These are phyloP conservation scores for Saturnia japonica DNA, from an alignment of 2,888 invertebrate species.

Conservation along the genomic window DNA sequence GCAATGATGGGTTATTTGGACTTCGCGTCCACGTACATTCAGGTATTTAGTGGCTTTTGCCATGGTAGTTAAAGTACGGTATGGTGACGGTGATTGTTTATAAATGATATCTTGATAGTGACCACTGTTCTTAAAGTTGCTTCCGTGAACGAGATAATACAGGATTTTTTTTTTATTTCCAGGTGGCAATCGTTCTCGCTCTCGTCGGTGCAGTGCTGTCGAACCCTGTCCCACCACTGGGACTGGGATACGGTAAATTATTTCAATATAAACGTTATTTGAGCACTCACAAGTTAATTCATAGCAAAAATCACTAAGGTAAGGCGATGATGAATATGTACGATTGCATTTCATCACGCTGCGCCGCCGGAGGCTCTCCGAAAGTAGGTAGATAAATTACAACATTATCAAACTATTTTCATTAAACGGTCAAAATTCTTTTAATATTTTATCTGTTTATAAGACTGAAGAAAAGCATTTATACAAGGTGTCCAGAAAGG, in stretches of 20 bases:
- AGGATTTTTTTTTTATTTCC: conserved; percentile 20
- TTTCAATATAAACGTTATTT: conserved; percentile 41
- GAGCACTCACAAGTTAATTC: conserved; percentile 41
- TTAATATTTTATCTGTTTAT: not conserved
- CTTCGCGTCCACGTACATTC: too few relatives aligned
- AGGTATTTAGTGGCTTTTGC: not conserved
- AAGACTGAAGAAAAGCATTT: too few relatives aligned
- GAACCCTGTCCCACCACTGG: conserved; percentile 51
- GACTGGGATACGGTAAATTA: conserved; percentile 45
- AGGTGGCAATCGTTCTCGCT: conserved; percentile 70
- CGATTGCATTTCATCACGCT: conserved; percentile 3
- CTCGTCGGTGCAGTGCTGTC: conserved; percentile 58
- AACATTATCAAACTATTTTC: not conserved
- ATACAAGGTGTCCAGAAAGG: too few relatives aligned
- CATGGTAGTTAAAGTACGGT: not conserved
- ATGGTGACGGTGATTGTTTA: not conserved
- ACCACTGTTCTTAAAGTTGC: too few relatives aligned
- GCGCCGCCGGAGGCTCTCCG: not conserved
- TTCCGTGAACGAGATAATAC: too few relatives aligned
- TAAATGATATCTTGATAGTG: not conserved
- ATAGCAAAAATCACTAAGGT: conserved; percentile 41
- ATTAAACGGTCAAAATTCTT: not conserved
- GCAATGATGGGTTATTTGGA: too few relatives aligned
- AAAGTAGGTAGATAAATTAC: not conserved
- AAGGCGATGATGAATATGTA: conserved; percentile 27